Percentiles rank a stretch among this genome's conserved stretches.
Conservation (phyloP, 2,113 vertebrate species). For the Mesitornis unicolor region DNA sequence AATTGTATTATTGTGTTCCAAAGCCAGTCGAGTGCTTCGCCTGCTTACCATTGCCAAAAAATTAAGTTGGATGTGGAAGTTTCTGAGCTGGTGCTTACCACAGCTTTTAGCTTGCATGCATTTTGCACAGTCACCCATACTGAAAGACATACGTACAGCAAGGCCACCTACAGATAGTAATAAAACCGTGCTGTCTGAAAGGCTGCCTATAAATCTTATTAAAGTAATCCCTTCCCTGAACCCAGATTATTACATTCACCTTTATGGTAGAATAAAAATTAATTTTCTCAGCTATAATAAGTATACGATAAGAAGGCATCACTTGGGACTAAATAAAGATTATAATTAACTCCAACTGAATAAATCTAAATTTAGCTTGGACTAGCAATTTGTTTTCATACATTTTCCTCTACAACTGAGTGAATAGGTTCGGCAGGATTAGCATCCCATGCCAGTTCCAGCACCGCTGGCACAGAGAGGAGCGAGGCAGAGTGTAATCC, state of each 20-base stretch:
- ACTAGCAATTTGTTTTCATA: constrained; percentile 66
- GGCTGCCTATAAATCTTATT: constrained; percentile 76
- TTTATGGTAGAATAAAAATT: constrained; percentile 81
- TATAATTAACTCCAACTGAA: constrained; percentile 81
- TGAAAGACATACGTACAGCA: constrained; percentile 15
- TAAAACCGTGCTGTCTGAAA: constrained; percentile 47
- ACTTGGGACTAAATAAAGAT: constrained; percentile 80
- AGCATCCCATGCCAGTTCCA: constrained; percentile 1
- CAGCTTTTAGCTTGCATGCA: not conserved
- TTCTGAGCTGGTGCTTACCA: not conserved
- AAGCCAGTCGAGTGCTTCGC: not conserved
- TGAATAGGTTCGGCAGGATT: constrained; percentile 45
- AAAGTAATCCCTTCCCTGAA: constrained; percentile 77
- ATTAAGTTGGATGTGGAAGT: not conserved
- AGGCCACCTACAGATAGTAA: constrained; percentile 51
- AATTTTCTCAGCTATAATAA: constrained; percentile 82
- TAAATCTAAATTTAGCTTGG: constrained; percentile 77
- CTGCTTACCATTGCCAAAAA: not conserved
- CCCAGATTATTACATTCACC: constrained; percentile 79
- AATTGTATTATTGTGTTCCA: not conserved
- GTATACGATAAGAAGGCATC: constrained; percentile 75
- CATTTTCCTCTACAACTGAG: constrained; percentile 23
- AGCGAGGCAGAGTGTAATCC: constrained; percentile 11
- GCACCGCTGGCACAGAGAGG: constrained; percentile 5
- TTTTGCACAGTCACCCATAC: not conserved